A percentile compares a stretch with the other conserved stretches of the same genome.
These are phyloP conservation scores for Atta texana DNA, from an alignment of 1,140 invertebrate genomes.

Conservation along the genomic window DNA sequence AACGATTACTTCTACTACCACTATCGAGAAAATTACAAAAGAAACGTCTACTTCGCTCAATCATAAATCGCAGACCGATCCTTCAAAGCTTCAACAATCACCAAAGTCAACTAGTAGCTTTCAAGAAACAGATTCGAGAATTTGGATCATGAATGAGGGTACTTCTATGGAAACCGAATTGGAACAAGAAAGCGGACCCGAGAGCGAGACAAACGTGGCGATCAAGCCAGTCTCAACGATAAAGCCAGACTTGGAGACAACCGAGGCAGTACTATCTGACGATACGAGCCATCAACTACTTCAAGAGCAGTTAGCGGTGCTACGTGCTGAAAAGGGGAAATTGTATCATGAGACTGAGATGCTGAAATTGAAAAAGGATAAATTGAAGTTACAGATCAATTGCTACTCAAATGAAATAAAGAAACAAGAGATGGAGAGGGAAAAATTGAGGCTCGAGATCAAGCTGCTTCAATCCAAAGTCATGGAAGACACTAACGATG, in stretches of 20 bases:
- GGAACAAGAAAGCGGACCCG: conserved; percentile 76
- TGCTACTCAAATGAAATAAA: conserved; percentile 81
- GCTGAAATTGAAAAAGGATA: conserved; percentile 82
- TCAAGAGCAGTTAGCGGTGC: conserved; percentile 81
- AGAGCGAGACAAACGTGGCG: conserved; percentile 73
- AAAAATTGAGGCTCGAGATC: conserved; percentile 83
- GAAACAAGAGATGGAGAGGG: conserved; percentile 84
- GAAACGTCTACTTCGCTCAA: conserved; percentile 55
- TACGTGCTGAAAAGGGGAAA: conserved; percentile 82
- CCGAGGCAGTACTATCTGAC: conserved; percentile 76
- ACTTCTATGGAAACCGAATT: conserved; percentile 55
- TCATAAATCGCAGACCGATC: conserved; percentile 62
- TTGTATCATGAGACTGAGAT: conserved; percentile 83
- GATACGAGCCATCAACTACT: conserved; percentile 80
- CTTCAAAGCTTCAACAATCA: conserved; percentile 51
- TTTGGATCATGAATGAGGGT: conserved; percentile 75
- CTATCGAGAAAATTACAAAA: conserved; percentile 76
- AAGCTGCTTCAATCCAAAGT: conserved; percentile 83
- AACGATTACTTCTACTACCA: conserved; percentile 65
- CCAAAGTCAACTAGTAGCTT: conserved; percentile 74
- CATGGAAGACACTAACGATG: conserved; percentile 82
- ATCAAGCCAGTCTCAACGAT: background rate
- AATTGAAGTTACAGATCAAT: conserved; percentile 79
- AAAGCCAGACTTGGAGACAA: conserved; percentile 65
- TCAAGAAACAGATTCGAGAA: conserved; percentile 75